Evolutionary conservation across 2,888 invertebrate genomes (phyloP).

Genomic region (Slavum lentiscoides): DNA sequence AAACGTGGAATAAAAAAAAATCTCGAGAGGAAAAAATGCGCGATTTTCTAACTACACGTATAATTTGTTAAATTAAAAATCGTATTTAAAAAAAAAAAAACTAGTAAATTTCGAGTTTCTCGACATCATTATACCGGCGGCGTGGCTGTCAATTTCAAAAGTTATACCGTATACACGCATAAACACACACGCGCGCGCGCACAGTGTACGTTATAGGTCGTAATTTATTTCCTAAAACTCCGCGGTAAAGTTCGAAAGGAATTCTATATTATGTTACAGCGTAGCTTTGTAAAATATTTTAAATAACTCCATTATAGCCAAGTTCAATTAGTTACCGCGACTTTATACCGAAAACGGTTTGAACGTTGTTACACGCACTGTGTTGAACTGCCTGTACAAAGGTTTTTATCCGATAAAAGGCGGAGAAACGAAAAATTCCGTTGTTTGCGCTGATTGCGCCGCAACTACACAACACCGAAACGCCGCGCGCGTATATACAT

Average conservation of each 20-base stretch:
- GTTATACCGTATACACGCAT: neutral
- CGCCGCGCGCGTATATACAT: too few species aligned
- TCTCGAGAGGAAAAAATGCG: too few species aligned
- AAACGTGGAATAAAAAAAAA: too few species aligned
- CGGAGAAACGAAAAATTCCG: neutral
- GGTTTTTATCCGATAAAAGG: neutral
- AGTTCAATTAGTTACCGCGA: constrained; percentile 40
- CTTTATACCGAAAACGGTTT: constrained; percentile 17
- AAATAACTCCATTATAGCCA: constrained; percentile 32
- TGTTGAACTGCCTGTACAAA: neutral
- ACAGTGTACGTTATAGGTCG: constrained; percentile 19
- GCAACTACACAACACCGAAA: too few species aligned
- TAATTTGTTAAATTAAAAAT: too few species aligned
- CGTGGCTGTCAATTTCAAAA: constrained; percentile 18
- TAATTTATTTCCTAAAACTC: constrained; percentile 35
- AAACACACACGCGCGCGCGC: neutral
- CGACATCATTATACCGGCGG: neutral
- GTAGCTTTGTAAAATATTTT: constrained; percentile 21
- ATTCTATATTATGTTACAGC: constrained; percentile 4
- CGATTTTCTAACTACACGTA: too few species aligned
- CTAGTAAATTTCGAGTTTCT: neutral
- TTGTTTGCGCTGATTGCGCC: too few species aligned
- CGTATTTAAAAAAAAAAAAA: neutral
- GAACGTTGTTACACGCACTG: neutral
- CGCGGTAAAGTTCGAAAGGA: constrained; percentile 29